Base-by-base conservation (phyloP, 2,113 vertebrate genomes). In the Ramphastos sulfuratus region DNA sequence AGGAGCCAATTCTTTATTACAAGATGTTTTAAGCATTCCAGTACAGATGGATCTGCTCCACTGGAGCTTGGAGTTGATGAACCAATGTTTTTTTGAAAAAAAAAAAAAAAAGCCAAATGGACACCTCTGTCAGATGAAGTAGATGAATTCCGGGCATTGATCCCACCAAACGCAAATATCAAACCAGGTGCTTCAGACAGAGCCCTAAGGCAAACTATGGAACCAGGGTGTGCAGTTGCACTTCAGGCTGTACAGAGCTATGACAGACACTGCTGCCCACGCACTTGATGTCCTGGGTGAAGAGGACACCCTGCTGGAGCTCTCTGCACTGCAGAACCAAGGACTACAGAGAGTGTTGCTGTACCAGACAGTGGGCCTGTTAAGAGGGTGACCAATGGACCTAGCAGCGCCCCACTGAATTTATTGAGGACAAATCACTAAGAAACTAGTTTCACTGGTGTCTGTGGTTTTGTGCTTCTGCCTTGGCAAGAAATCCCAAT, bases 1-100 rank as follows among this genome's bases (percentile, higher is more conserved):
- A 82, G 90, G 75, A 83, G 70, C 48, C 77, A 56, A 7, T 59
- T 82, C 42, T 98, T 98, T 98, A 98, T 98, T 97, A 64, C 82
- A 95, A 87, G 31, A 25, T 72, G 27, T 63, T 96, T 91, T 89
- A 69, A 94, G 82, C 66, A 66, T 67, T 72, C 50, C 91, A 54
- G 92, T 58, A 74, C 39, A 78, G 74, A 61, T 33, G 81, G 87
- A 56, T 73, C 82, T 92, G 76, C 44, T 96, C 90, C 66, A 75
- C 31, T 92, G 82, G 67, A 93, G 58, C 48, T 89, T 39, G 75
- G 58, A 71, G 55, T 28, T 37, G 42, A 84, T 6, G 4, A 80
- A 87, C 31, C 66, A 79, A 52, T 3, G 3, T 48, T 63, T 10
- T 46, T 46, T 46, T 46, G 6, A 23, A 52, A 65, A 42, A 39